A percentile compares a stretch with the other conserved stretches of the same genome.
phyloP scores from a whole-genome alignment of 92 coral and sea anemone genomes.

The Zoanthus solanderi region DNA sequence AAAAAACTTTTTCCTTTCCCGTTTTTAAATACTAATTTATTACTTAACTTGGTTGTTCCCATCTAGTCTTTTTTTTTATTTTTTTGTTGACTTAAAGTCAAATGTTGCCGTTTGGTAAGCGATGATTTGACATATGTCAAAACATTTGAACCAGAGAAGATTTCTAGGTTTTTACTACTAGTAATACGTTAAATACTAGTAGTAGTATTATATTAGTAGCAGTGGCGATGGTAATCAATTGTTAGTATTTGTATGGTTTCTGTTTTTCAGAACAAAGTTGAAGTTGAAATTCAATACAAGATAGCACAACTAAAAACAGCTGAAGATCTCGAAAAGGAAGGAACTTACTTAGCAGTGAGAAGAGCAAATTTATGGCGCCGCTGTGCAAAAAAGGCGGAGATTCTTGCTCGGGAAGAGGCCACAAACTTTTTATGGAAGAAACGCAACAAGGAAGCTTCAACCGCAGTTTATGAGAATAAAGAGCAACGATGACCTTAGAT shows the following conservation, averaged over 20 bases:
- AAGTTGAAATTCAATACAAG: conserved; percentile 75
- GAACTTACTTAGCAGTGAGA: conserved; percentile 56
- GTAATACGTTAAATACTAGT: background rate
- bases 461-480: conserved; percentile 72
- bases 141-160: too few species aligned
- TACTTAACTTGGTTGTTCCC: too few species aligned
- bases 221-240: background rate
- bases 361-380: conserved; percentile 95
- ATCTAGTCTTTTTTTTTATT: too few species aligned
- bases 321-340: conserved; percentile 81
- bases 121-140: too few species aligned
- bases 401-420: conserved; percentile 90
- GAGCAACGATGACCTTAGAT: conserved; percentile 60
- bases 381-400: conserved; percentile 98
- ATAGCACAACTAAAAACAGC: conserved; percentile 79
- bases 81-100: too few species aligned
- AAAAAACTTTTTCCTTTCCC: too few species aligned
- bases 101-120: too few species aligned
- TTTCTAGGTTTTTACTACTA: too few species aligned
- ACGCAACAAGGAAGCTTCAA: conserved; percentile 79
- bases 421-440: conserved; percentile 81
- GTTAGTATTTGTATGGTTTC: background rate
- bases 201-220: background rate
- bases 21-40: too few species aligned
- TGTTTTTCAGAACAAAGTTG: conserved; percentile 71